Evolutionary conservation across 2,113 vertebrate genomes (phyloP).

Genomic region (Zosterops japonicus): DNA sequence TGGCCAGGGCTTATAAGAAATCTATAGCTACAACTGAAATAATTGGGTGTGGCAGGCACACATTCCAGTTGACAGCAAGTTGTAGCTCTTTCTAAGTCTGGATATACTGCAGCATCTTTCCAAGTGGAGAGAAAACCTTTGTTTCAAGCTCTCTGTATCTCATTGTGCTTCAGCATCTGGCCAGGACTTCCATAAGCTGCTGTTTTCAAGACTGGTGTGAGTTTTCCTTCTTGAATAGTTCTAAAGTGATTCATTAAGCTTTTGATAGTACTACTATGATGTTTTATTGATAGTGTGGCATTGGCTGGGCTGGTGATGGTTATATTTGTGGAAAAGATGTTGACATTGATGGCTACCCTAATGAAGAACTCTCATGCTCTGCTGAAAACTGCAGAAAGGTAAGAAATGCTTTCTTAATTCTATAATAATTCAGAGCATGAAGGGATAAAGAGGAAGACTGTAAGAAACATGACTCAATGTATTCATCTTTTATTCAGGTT

Average conservation of each 20-base stretch:
- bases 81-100: neutral
- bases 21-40: neutral
- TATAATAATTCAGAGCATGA: neutral
- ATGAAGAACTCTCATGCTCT: slow-evolving; percentile 81
- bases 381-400: slow-evolving; percentile 88
- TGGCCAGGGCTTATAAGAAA: neutral
- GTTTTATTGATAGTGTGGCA: slow-evolving; percentile 81
- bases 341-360: slow-evolving; percentile 95
- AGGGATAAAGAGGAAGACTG: neutral
- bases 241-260: neutral
- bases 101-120: neutral
- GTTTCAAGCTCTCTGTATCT: neutral
- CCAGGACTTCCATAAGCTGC: neutral
- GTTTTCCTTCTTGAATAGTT: neutral
- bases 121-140: neutral
- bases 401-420: slow-evolving; percentile 8
- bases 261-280: neutral
- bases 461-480: neutral
- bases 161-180: neutral
- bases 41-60: neutral
- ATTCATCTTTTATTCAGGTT: neutral
- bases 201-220: neutral
- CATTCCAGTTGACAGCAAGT: neutral
- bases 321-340: slow-evolving; percentile 91
- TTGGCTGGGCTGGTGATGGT: slow-evolving; percentile 96